Evolutionary conservation across 2,888 invertebrate species (phyloP).

Genomic region (Brenthis hecate): DNA sequence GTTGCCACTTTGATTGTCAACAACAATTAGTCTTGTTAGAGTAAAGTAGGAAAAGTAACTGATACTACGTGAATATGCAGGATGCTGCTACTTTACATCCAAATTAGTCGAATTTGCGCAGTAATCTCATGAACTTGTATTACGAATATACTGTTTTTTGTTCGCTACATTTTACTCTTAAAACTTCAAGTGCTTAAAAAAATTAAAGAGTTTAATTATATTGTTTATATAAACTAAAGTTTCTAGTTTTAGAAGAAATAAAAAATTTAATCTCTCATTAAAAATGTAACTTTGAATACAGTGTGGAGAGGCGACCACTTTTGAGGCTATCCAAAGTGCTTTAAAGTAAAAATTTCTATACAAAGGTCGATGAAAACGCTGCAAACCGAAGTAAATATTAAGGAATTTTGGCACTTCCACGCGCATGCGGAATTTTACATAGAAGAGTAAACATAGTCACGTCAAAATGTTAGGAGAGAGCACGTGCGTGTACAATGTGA

Average conservation of each 20-base stretch:
- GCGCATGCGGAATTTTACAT: constrained; percentile 55
- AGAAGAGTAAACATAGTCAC: constrained; percentile 47
- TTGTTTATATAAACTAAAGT: no score
- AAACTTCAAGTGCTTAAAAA: no score
- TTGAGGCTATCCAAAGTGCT: neutral
- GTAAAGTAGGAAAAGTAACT: neutral
- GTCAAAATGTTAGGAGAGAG: constrained; percentile 34
- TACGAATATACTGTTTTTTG: neutral
- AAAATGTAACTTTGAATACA: no score
- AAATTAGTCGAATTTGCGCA: constrained; percentile 20
- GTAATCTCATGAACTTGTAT: constrained; percentile 7
- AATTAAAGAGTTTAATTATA: no score
- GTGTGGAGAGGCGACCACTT: neutral
- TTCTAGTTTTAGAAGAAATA: no score
- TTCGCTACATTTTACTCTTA: neutral
- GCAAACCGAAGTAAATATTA: constrained; percentile 51
- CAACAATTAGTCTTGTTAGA: no score
- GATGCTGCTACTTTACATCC: neutral
- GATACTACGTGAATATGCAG: constrained; percentile 3
- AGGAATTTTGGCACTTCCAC: constrained; percentile 36
- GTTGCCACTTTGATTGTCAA: no score
- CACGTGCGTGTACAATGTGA: constrained; percentile 34
- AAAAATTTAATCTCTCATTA: no score
- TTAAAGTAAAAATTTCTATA: constrained; percentile 11
- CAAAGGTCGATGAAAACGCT: constrained; percentile 67